A percentile compares a stretch with the other conserved stretches of the same genome.
Evolutionary conservation across 2,888 invertebrate species (phyloP).

Genomic region (Achlya flavicornis): DNA sequence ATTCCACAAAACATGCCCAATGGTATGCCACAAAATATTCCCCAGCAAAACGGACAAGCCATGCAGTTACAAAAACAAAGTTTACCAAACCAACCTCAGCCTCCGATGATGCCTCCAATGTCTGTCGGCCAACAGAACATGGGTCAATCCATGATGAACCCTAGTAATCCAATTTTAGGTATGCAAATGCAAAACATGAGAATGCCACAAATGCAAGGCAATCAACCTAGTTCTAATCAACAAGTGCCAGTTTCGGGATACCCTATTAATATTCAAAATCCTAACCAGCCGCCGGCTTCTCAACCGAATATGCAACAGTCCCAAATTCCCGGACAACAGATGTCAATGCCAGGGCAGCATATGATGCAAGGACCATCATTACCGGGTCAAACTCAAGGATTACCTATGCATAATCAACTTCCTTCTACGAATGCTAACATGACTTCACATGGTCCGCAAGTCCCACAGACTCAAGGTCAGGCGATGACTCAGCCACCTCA

Average conservation of each 20-base stretch:
- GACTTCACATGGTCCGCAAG: not conserved
- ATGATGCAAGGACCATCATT: constrained; percentile 39
- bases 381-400: constrained; percentile 5
- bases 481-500: constrained; percentile 28
- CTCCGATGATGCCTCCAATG: constrained; percentile 61
- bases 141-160: constrained; percentile 56
- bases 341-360: constrained; percentile 51
- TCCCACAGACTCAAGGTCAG: constrained; percentile 5
- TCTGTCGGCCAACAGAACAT: constrained; percentile 60
- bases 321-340: constrained; percentile 30
- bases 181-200: constrained; percentile 76
- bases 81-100: constrained; percentile 60
- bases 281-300: constrained; percentile 48
- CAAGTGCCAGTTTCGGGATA: constrained; percentile 64
- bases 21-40: constrained; percentile 48
- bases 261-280: constrained; percentile 60
- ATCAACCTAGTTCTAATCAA: constrained; percentile 54
- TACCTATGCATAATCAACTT: constrained; percentile 3
- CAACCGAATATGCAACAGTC: constrained; percentile 55
- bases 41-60: constrained; percentile 59
- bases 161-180: constrained; percentile 62
- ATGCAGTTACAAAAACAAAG: constrained; percentile 57
- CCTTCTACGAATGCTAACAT: not conserved
- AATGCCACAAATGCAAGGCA: constrained; percentile 67
- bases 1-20: constrained; percentile 56